Conservation (phyloP, 2,797 vertebrate genomes). For the Eremophila alpestris region DNA sequence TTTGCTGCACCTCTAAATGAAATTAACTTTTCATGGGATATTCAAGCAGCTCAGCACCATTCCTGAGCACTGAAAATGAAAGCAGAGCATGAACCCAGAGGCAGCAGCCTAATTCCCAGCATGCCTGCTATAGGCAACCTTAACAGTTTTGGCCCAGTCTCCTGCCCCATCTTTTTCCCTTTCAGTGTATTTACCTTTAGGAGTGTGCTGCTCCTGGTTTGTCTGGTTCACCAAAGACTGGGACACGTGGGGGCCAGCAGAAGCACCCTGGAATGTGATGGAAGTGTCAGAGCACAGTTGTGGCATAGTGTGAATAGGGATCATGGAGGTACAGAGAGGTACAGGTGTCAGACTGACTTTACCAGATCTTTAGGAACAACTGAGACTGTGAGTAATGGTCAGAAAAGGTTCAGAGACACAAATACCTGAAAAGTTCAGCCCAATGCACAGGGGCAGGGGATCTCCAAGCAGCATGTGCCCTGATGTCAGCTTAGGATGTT, state of each 20-base stretch:
- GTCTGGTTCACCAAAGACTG: conserved; percentile 74
- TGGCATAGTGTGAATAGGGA: background rate
- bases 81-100: background rate
- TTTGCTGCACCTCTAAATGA: background rate
- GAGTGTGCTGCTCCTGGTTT: conserved; percentile 61
- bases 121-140: background rate
- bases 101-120: background rate
- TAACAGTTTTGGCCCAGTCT: background rate
- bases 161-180: background rate
- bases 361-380: background rate
- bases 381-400: background rate
- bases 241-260: conserved; percentile 49
- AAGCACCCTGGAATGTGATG: conserved; percentile 72
- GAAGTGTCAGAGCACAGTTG: background rate
- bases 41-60: background rate
- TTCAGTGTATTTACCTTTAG: conserved; percentile 76
- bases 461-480: background rate
- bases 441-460: background rate
- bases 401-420: background rate
- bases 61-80: background rate
- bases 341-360: background rate
- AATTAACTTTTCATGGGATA: background rate
- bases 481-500: background rate
- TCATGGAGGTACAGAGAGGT: background rate
- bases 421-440: background rate